These are phyloP conservation scores for Homarus gammarus DNA, from an alignment of 2,888 invertebrate genomes.

Conservation along the genomic window DNA sequence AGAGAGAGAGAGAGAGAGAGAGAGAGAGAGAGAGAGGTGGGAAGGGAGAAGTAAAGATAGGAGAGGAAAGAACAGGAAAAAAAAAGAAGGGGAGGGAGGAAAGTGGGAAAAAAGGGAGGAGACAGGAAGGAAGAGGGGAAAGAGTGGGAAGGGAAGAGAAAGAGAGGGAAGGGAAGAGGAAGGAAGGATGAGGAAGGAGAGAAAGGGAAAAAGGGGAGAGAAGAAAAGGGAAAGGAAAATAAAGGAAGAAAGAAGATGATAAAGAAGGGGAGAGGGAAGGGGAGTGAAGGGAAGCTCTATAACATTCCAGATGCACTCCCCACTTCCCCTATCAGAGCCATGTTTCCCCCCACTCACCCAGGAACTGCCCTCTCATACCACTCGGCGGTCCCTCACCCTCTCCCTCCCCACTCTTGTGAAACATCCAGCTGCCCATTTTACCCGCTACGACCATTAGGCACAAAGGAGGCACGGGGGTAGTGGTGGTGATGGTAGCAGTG, in stretches of 20 bases:
- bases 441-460: neutral
- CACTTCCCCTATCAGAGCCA: neutral
- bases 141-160: neutral
- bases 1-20: neutral
- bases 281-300: neutral
- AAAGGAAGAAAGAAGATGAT: neutral
- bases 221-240: neutral
- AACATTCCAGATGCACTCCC: neutral
- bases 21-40: neutral
- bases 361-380: neutral
- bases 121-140: neutral
- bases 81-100: neutral
- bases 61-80: neutral
- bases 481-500: no score
- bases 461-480: neutral
- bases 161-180: neutral
- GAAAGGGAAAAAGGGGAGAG: neutral
- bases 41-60: neutral
- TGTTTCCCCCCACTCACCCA: neutral
- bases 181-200: neutral
- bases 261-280: neutral
- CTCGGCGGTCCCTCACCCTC: neutral
- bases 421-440: neutral
- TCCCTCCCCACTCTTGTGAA: neutral
- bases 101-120: neutral